These are phyloP conservation scores for Dicrostonyx torquatus DNA, from an alignment of 2,797 vertebrate genomes.

Conservation along the genomic window DNA sequence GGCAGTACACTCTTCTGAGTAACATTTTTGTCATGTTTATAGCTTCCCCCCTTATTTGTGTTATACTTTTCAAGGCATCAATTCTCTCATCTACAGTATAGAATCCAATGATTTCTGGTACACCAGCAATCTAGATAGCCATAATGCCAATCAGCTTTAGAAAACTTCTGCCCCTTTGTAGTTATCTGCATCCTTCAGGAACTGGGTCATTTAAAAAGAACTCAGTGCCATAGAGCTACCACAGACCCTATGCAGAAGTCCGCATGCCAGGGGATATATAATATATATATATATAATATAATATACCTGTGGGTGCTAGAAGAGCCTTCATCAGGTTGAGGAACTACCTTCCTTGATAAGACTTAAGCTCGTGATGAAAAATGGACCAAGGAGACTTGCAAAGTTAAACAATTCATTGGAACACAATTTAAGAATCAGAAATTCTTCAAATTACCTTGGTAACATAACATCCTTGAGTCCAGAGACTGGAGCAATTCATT, in stretches of 20 bases:
- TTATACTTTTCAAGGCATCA: slow-evolving; percentile 6
- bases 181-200: not conserved
- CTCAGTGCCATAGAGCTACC: not conserved
- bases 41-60: not conserved
- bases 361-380: not conserved
- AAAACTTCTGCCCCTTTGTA: not conserved
- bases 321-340: not conserved
- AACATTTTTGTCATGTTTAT: not conserved
- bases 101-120: slow-evolving; percentile 36
- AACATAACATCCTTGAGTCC: slow-evolving; percentile 26
- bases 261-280: not conserved
- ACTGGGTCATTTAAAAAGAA: not conserved
- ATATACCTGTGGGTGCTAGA: not conserved
- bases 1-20: not conserved
- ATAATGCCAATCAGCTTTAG: slow-evolving; percentile 19
- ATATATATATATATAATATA: not conserved
- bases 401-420: slow-evolving; percentile 60
- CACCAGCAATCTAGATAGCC: not conserved
- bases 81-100: not conserved
- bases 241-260: not conserved
- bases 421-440: slow-evolving; percentile 53
- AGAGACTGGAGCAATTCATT: slow-evolving; percentile 56
- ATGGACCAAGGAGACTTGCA: slow-evolving; percentile 41
- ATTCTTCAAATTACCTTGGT: slow-evolving; percentile 61
- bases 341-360: slow-evolving; percentile 26